A percentile compares a stretch with the other conserved stretches of the same genome.
phyloP scores from a whole-genome alignment of 92 coral and sea anemone species.

The Phenganax stokvisi region DNA sequence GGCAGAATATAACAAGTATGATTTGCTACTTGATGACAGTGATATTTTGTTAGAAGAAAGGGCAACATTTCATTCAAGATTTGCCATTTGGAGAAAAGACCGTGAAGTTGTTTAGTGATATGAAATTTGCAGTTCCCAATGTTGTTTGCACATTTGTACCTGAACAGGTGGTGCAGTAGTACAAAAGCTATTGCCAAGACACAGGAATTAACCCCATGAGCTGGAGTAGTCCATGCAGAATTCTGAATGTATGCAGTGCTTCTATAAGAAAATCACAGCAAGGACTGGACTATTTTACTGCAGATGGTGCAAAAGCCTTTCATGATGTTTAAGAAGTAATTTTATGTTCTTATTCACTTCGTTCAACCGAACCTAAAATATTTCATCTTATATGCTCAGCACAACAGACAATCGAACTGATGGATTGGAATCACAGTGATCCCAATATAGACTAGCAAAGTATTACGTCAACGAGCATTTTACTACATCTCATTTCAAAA shows the following conservation, averaged over 20 bases:
- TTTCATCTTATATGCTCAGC: no score
- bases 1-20: no score
- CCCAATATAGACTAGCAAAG: no score
- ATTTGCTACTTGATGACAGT: no score
- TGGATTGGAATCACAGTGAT: no score
- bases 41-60: no score
- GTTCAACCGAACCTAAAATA: no score
- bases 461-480: no score
- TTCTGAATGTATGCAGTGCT: conserved; percentile 50
- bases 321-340: conserved; percentile 39
- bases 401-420: no score
- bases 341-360: no score
- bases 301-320: conserved; percentile 47
- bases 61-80: conserved; percentile 32
- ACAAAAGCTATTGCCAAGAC: conserved; percentile 48
- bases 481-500: no score
- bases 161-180: conserved; percentile 45
- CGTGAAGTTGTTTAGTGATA: conserved; percentile 27
- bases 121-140: conserved; percentile 39
- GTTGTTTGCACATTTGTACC: conserved; percentile 46
- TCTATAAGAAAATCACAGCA: conserved; percentile 45
- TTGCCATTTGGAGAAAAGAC: conserved; percentile 50
- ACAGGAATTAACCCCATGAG: conserved; percentile 50
- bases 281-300: conserved; percentile 47
- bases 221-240: conserved; percentile 40